Conservation (phyloP, 2,113 vertebrate genomes). For the Scopus umbretta region DNA sequence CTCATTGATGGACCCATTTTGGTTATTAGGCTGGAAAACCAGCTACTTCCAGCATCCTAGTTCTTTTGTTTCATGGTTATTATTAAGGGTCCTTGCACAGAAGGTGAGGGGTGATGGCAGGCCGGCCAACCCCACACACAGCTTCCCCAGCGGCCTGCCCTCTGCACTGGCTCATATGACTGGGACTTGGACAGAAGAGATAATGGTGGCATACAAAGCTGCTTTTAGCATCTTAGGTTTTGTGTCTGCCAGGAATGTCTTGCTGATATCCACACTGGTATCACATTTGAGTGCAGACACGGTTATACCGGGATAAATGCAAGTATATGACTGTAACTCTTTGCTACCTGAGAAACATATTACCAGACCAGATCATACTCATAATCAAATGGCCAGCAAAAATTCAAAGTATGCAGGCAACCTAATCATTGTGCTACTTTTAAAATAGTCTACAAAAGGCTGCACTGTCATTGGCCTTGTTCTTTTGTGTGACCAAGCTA, state of each 20-base stretch:
- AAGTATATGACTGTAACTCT: background rate
- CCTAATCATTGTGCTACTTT: background rate
- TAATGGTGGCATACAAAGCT: background rate
- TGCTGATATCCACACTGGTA: background rate
- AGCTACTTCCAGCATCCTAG: background rate
- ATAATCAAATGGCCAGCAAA: background rate
- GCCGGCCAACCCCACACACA: too few relatives aligned
- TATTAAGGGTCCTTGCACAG: background rate
- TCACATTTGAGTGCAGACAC: background rate
- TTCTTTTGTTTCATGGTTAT: background rate
- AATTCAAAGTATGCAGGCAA: rapidly evolving
- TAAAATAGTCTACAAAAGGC: background rate
- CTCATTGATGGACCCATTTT: background rate
- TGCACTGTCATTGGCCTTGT: background rate
- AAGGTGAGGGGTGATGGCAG: background rate
- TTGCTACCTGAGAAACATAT: background rate
- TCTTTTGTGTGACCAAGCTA: background rate
- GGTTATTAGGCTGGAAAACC: background rate
- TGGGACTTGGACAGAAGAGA: background rate
- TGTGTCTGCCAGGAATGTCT: background rate
- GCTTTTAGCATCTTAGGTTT: background rate
- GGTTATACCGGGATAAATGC: background rate
- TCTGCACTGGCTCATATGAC: rapidly evolving
- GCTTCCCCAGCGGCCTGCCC: background rate
- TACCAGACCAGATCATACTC: background rate